Evolutionary conservation across 2,797 vertebrate species (phyloP), one percentile per base, ranked within the genome.

Genomic region (Macropus fuliginosus): DNA sequence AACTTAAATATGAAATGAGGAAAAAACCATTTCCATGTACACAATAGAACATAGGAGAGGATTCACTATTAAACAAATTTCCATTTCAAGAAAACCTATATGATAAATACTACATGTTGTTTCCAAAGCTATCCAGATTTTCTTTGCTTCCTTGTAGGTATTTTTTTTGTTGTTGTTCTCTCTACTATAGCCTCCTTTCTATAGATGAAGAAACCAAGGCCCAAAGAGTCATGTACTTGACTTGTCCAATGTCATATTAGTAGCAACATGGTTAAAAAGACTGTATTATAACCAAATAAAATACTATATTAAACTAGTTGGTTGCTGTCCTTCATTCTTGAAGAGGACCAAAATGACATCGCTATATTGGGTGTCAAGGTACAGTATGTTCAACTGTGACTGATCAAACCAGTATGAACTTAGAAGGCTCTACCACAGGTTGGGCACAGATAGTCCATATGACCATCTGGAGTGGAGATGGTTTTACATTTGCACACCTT

Each of bases 151-250:
- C 31, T 66, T 66, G 31, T 34, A 66, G 31, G 31, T 34, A 14
- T 34, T 34, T 29, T 59, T 27, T 57, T 5, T 57, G 29, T 56
- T 59, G n/a, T n/a, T n/a, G 31, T 66, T 66, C 13, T 66, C 59
- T 66, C 12, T 50, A 4, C 46, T 87, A 0, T 29, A 12, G 46
- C 55, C 55, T 91, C 54, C 50, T 21, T 87, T 90, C 56, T 56
- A 81, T 24, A 54, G 59, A 91, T 55, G 92, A 40, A 57, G 56
- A 95, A 54, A 92, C 55, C 27, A 62, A 95, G 56, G 29, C 28
- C 94, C 56, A 0, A 24, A 54, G 40, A 92, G 54, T 34, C 52
- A 50, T 24, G 0, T 1, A 3, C 21, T 46, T 27, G 21, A 11
- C 74, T 50, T 46, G n/a, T 46, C 74, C 3, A 46, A 24, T 27